Conservation (phyloP, 2,113 vertebrate genomes). For the Promerops cafer region DNA sequence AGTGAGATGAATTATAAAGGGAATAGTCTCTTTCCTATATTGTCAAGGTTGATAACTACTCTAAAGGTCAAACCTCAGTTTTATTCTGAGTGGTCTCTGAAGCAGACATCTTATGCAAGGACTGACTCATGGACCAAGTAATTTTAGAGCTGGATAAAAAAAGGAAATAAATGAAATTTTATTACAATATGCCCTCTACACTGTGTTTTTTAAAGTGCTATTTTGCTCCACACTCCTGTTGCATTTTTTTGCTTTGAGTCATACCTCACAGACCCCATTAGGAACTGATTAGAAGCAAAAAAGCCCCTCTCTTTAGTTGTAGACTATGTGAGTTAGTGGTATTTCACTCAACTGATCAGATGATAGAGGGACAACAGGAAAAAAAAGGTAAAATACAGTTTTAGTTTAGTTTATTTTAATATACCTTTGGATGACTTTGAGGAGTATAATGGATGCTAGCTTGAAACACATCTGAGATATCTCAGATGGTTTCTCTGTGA, state of each 20-base stretch:
- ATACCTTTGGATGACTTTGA: background rate
- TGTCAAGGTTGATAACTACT: background rate
- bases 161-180: background rate
- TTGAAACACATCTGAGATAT: background rate
- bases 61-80: background rate
- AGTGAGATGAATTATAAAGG: background rate
- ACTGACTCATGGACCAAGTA: background rate
- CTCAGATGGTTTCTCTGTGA: background rate
- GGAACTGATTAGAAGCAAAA: background rate
- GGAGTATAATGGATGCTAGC: background rate
- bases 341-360: background rate
- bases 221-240: background rate
- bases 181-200: background rate
- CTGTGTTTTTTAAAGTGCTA: rapidly evolving
- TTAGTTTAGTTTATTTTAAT: background rate
- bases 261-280: background rate
- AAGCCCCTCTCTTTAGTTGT: background rate
- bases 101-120: background rate
- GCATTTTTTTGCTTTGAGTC: background rate
- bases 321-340: background rate
- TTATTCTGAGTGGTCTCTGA: background rate
- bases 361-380: background rate
- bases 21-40: background rate
- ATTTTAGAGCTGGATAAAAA: background rate
- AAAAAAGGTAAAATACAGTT: background rate